A percentile compares a stretch with the other conserved stretches of the same genome.
These are phyloP conservation scores for Rhagoletis zephyria DNA, from an alignment of 1,140 invertebrate genomes.

Conservation along the genomic window DNA sequence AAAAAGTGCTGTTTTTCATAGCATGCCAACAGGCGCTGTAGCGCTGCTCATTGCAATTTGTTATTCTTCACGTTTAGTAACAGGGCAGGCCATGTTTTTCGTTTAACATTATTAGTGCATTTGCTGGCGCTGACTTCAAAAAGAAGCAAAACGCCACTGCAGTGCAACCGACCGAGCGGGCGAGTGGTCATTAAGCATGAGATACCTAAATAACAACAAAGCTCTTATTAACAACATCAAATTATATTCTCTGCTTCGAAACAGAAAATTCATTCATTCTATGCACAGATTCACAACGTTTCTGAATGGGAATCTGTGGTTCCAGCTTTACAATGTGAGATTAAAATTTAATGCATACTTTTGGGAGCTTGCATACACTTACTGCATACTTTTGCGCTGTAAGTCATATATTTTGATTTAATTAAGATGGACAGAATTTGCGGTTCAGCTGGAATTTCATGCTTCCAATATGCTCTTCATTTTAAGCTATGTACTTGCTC, in stretches of 20 bases:
- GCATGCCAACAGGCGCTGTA: slow-evolving; percentile 12
- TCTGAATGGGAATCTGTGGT: slow-evolving; percentile 53
- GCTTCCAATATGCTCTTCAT: neutral
- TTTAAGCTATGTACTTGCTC: neutral
- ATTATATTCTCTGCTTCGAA: slow-evolving; percentile 24
- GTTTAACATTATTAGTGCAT: slow-evolving; percentile 50
- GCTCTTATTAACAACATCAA: slow-evolving; percentile 27
- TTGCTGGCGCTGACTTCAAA: slow-evolving; percentile 8
- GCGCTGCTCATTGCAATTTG: neutral
- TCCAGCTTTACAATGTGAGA: slow-evolving; percentile 38
- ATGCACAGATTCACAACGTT: neutral
- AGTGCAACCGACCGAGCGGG: too few species aligned
- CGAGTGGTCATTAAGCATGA: slow-evolving; percentile 30
- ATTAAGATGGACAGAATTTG: slow-evolving; percentile 38
- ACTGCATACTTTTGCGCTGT: neutral
- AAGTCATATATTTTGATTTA: slow-evolving; percentile 37
- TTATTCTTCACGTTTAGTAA: neutral
- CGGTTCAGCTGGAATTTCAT: neutral
- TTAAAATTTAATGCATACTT: slow-evolving; percentile 58
- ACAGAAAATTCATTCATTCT: neutral
- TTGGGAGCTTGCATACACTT: slow-evolving; percentile 20
- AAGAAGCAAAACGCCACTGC: too few species aligned
- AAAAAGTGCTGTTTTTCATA: slow-evolving; percentile 31
- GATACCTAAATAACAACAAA: slow-evolving; percentile 23
- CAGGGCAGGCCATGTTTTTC: slow-evolving; percentile 19